These are phyloP conservation scores for Rhagologus leucostigma DNA, from an alignment of 2,113 vertebrate species.

Conservation along the genomic window DNA sequence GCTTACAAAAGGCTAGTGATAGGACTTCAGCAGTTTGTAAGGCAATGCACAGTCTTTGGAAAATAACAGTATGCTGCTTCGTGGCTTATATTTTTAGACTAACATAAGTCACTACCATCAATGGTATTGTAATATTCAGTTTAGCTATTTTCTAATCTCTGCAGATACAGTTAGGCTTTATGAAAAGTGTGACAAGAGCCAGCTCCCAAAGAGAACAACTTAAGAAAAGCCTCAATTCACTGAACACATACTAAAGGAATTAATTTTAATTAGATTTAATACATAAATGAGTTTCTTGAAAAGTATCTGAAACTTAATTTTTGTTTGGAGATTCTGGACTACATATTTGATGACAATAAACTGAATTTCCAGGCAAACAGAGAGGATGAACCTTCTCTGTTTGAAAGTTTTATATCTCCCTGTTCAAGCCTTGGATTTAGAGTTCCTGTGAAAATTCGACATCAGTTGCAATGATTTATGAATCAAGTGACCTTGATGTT, in stretches of 20 bases:
- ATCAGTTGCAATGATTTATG: not conserved
- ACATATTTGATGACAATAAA: not conserved
- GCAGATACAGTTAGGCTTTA: not conserved
- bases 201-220: not conserved
- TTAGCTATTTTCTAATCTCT: not conserved
- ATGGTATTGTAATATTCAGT: not conserved
- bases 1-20: not conserved
- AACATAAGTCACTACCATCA: not conserved
- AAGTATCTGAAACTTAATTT: not conserved
- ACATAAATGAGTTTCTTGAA: not conserved
- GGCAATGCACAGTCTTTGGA: not conserved
- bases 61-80: not conserved
- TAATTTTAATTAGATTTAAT: not conserved
- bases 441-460: not conserved
- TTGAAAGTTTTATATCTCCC: not conserved
- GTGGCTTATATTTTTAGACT: not conserved
- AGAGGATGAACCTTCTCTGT: not conserved
- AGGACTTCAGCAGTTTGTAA: not conserved
- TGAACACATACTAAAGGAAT: not conserved
- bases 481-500: constrained; percentile 8
- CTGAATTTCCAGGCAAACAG: not conserved
- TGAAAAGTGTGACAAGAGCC: not conserved
- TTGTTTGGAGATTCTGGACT: not conserved
- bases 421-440: not conserved
- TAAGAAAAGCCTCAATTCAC: not conserved